A percentile compares a stretch with the other conserved stretches of the same genome.
Evolutionary conservation across 2,888 invertebrate species (phyloP).

Genomic region (Stegana nigrithorax): DNA sequence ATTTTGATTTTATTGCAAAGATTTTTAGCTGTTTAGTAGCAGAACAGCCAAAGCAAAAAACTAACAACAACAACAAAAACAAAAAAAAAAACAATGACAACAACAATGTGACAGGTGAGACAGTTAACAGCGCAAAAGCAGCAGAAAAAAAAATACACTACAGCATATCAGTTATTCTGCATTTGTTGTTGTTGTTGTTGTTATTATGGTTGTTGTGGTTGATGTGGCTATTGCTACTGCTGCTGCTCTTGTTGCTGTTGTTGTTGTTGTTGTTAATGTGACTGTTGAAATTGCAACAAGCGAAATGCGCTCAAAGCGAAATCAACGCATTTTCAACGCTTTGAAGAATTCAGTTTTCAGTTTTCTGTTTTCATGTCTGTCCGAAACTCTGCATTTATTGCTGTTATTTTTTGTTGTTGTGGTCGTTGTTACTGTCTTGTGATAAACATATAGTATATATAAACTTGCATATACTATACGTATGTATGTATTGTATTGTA

Average conservation of each 20-base stretch:
- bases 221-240: too few species aligned
- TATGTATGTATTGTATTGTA: too few species aligned
- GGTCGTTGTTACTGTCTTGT: too few species aligned
- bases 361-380: too few species aligned
- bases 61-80: conserved; percentile 34
- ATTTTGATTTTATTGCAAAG: conserved; percentile 43
- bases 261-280: too few species aligned
- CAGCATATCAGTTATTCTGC: too few species aligned
- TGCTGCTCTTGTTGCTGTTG: too few species aligned
- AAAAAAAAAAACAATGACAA: conserved; percentile 22
- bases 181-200: conserved; percentile 9
- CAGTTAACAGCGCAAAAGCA: conserved; percentile 13
- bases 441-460: too few species aligned
- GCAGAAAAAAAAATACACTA: background rate
- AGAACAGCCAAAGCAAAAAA: conserved; percentile 27
- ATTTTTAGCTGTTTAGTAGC: conserved; percentile 8
- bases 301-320: background rate
- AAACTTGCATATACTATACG: too few species aligned
- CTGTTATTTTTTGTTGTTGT: too few species aligned
- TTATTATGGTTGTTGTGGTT: background rate
- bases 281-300: background rate
- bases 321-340: conserved; percentile 15
- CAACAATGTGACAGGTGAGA: conserved; percentile 7
- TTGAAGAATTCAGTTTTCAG: too few species aligned
- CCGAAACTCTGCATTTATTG: too few species aligned